Evolutionary conservation across 2,113 vertebrate species (phyloP).

Genomic region (Elgaria multicarinata): DNA sequence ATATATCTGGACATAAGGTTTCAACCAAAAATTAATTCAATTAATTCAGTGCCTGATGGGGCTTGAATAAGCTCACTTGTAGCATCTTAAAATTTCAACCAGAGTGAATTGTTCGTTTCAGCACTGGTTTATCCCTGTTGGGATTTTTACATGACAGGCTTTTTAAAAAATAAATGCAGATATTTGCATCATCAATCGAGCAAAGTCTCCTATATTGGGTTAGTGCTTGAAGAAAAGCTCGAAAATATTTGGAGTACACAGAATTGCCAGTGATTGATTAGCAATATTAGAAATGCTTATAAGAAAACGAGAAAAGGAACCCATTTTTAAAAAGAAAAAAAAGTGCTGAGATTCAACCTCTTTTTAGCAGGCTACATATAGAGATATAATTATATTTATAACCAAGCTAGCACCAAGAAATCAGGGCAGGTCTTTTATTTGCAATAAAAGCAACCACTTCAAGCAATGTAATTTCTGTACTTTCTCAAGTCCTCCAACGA

Average conservation of each 20-base stretch:
- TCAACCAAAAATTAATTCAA: neutral
- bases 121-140: neutral
- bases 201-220: neutral
- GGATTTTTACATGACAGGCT: neutral
- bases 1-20: neutral
- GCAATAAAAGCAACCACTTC: neutral
- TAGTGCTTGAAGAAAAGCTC: neutral
- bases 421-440: neutral
- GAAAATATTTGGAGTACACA: neutral
- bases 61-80: neutral
- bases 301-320: neutral
- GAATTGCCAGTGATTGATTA: neutral
- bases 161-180: neutral
- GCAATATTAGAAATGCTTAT: fast-evolving
- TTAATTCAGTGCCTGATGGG: neutral
- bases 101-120: neutral
- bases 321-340: neutral
- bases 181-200: neutral
- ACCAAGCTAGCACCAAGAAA: conserved; percentile 54
- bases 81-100: neutral
- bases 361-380: neutral
- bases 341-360: neutral
- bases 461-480: neutral
- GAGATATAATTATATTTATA: conserved; percentile 37
- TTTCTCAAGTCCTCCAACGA: neutral